Conservation (phyloP, 2,888 invertebrate species). For the Eledona agricola region DNA sequence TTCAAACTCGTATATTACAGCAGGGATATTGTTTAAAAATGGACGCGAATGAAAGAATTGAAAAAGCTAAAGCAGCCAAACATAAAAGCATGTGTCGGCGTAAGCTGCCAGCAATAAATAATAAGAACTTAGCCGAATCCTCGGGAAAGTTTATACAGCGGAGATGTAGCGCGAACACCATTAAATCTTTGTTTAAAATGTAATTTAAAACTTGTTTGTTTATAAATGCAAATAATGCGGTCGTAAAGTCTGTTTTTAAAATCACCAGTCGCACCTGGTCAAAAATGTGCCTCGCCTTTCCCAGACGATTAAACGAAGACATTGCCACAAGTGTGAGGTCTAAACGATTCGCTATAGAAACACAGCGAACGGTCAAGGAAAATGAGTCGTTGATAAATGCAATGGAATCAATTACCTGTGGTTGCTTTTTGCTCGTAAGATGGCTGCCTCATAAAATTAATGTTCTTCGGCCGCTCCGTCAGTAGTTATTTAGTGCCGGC, state of each 20-base stretch:
- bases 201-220: conserved; percentile 30
- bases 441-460: conserved; percentile 25
- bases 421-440: too few relatives aligned
- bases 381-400: too few relatives aligned
- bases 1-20: conserved; percentile 18
- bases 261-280: conserved; percentile 3
- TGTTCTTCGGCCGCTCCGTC: conserved; percentile 22
- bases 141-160: not conserved
- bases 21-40: conserved; percentile 17
- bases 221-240: conserved; percentile 17
- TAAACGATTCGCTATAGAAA: too few relatives aligned
- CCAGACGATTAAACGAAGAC: too few relatives aligned
- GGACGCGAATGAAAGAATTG: conserved; percentile 7
- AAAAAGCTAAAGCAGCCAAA: conserved; percentile 6
- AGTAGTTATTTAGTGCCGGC: conserved; percentile 40
- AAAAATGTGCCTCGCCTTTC: too few relatives aligned
- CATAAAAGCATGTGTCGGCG: not conserved
- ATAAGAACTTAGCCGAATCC: too few relatives aligned
- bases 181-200: conserved; percentile 27
- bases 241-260: conserved; percentile 26
- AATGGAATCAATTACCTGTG: not conserved
- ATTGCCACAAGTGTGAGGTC: too few relatives aligned
- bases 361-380: too few relatives aligned
- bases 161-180: conserved; percentile 4
- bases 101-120: conserved; percentile 1